These are phyloP conservation scores for Epinotia nisella DNA, from an alignment of 2,888 invertebrate genomes.

Conservation along the genomic window DNA sequence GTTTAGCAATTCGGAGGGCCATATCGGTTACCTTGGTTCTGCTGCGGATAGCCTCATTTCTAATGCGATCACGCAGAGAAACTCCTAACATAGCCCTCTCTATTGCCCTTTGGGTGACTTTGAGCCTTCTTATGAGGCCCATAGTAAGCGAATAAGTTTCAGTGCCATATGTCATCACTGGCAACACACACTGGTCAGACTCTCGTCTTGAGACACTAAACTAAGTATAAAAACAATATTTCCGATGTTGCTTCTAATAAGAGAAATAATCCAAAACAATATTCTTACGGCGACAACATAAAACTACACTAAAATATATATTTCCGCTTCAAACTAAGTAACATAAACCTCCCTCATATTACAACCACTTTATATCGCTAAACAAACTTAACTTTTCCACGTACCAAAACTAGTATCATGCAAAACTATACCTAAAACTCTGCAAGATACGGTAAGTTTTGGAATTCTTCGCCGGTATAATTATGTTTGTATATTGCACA, in stretches of 20 bases:
- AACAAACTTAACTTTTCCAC: constrained; percentile 13
- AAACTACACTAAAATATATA: constrained; percentile 22
- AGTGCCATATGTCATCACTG: no score
- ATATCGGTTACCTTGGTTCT: no score
- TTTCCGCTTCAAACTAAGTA: constrained; percentile 23
- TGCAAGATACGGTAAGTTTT: background rate
- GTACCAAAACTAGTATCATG: background rate
- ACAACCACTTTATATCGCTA: constrained; percentile 17
- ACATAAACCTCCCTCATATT: constrained; percentile 24
- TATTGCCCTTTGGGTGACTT: no score
- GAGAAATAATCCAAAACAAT: constrained; percentile 10
- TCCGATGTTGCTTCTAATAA: constrained; percentile 9
- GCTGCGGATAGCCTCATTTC: no score
- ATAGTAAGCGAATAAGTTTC: no score
- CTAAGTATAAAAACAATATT: no score
- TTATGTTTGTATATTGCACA: constrained; percentile 28
- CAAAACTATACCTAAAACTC: background rate
- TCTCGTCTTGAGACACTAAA: no score
- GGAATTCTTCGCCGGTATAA: background rate
- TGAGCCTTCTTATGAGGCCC: no score
- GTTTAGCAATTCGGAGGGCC: no score
- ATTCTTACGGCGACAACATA: constrained; percentile 16
- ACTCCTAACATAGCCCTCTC: no score
- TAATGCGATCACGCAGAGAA: no score
- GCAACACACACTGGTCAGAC: no score